Conservation (phyloP, 2,113 vertebrate genomes). For the Condylura cristata region DNA sequence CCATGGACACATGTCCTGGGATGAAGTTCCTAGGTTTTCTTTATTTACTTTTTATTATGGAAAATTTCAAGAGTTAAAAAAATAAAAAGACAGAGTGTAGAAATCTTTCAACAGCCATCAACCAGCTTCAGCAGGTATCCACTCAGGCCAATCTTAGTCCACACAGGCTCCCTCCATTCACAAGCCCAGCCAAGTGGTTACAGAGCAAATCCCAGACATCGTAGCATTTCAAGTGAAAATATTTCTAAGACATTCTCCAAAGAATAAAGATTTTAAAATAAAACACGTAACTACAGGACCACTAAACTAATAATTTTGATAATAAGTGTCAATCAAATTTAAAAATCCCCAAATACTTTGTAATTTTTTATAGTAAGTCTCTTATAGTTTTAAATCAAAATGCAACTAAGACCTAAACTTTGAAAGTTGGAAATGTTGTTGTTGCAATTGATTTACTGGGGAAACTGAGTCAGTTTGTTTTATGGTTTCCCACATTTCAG, state of each 20-base stretch:
- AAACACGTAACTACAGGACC: background rate
- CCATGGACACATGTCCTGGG: background rate
- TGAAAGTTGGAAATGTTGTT: background rate
- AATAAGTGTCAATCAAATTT: background rate
- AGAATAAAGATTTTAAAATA: background rate
- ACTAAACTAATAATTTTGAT: background rate
- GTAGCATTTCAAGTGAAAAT: conserved; percentile 15
- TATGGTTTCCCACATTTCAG: background rate
- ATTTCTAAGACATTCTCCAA: conserved; percentile 7
- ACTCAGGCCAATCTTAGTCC: background rate
- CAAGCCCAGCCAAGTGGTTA: background rate
- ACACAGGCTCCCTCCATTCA: background rate
- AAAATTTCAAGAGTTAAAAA: conserved; percentile 45
- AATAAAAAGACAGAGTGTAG: conserved; percentile 29
- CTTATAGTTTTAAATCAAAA: conserved; percentile 24
- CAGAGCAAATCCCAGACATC: background rate
- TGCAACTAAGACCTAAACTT: conserved; percentile 2
- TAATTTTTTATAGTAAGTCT: background rate
- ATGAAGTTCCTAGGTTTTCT: background rate
- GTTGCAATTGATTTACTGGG: conserved; percentile 3
- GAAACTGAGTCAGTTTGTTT: conserved; percentile 14
- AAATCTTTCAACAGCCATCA: background rate
- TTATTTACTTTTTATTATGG: background rate
- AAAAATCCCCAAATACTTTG: background rate
- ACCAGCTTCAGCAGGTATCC: background rate